phyloP scores from a whole-genome alignment of 2,113 vertebrate species.

The Proteles cristata region DNA sequence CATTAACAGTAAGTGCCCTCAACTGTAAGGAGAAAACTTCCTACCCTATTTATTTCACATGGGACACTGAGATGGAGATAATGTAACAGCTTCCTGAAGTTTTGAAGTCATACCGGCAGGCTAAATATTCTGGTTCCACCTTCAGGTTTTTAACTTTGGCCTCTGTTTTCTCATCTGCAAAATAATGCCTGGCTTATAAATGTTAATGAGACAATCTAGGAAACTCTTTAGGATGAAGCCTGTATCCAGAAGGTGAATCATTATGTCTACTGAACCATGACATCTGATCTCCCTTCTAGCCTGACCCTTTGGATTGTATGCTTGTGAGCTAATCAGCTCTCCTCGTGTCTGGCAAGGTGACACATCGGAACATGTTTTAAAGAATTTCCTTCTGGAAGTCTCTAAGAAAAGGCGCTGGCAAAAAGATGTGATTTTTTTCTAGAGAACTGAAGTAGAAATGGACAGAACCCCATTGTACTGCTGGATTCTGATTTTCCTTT shows the following conservation, averaged over 20 bases:
- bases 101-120: not conserved
- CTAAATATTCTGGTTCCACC: not conserved
- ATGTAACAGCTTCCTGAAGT: not conserved
- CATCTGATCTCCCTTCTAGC: not conserved
- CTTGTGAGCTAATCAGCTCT: not conserved
- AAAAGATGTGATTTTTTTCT: not conserved
- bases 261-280: not conserved
- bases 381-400: not conserved
- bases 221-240: not conserved
- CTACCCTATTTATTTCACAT: not conserved
- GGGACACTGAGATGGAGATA: accelerated
- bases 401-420: not conserved
- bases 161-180: not conserved
- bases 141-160: not conserved
- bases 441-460: not conserved
- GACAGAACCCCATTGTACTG: accelerated
- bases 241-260: not conserved
- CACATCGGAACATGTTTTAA: not conserved
- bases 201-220: not conserved
- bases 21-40: not conserved
- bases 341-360: not conserved
- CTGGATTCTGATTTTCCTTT: not conserved
- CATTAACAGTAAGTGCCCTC: not conserved
- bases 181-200: not conserved
- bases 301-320: too few relatives aligned